A percentile compares a stretch with the other conserved stretches of the same genome.
phyloP scores from a whole-genome alignment of 2,888 invertebrate species.

The Hyposoter dolosus region DNA sequence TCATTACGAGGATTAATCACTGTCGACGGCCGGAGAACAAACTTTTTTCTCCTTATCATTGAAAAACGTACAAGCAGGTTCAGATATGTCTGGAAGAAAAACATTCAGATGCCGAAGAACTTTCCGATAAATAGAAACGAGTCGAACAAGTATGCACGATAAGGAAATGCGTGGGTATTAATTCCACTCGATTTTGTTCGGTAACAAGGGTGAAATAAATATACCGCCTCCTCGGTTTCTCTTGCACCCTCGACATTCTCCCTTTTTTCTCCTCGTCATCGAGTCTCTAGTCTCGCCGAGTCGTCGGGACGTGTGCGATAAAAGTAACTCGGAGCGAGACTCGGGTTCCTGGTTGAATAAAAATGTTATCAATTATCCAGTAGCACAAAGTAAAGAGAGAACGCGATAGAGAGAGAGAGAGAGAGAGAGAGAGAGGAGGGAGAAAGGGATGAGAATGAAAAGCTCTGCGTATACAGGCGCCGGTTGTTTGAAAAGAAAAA shows the following conservation, averaged over 20 bases:
- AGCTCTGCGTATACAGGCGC: slow-evolving; percentile 5
- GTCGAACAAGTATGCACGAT: background rate
- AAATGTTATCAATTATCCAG: slow-evolving; percentile 68
- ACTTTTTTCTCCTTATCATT: background rate
- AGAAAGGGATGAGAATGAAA: background rate
- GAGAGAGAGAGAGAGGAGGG: too few relatives aligned
- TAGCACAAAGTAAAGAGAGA: slow-evolving; percentile 10
- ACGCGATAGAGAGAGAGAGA: too few relatives aligned
- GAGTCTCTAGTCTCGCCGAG: slow-evolving; percentile 13
- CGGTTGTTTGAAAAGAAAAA: slow-evolving; percentile 24
- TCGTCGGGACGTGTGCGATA: slow-evolving; percentile 57
- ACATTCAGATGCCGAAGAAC: background rate
- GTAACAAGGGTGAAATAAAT: slow-evolving; percentile 39
- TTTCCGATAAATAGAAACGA: background rate
- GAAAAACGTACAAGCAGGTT: background rate
- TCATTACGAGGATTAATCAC: background rate
- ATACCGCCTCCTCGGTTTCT: background rate
- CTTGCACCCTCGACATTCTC: slow-evolving; percentile 20
- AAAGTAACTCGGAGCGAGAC: slow-evolving; percentile 46
- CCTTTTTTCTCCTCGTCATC: slow-evolving; percentile 26
- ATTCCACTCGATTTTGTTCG: slow-evolving; percentile 56
- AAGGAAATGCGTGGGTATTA: slow-evolving; percentile 43
- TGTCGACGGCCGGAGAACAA: background rate
- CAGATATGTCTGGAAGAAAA: background rate
- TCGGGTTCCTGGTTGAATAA: slow-evolving; percentile 56